Conservation (phyloP, 2,797 vertebrate genomes). For the Craterocephalus amniculus region DNA sequence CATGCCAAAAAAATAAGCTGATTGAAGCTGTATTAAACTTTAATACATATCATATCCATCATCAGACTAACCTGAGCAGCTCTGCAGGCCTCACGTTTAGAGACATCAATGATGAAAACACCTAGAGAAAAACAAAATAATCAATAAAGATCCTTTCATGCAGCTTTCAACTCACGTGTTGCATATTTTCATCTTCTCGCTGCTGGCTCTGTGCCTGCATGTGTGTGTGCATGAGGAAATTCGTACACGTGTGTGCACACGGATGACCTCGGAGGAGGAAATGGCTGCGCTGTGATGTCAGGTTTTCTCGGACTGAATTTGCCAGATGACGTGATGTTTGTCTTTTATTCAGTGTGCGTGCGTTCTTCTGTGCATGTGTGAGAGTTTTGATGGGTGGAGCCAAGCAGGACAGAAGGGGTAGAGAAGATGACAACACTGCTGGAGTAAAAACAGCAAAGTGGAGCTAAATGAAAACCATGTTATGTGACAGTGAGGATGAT, state of each 20-base stretch:
- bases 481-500: not conserved
- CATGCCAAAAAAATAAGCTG: not conserved
- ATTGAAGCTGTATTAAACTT: no score
- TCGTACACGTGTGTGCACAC: not conserved
- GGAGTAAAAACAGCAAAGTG: slow-evolving; percentile 26
- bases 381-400: slow-evolving; percentile 9
- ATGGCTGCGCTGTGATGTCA: slow-evolving; percentile 49
- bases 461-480: slow-evolving; percentile 9
- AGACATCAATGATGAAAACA: slow-evolving; percentile 3
- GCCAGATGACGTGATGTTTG: slow-evolving; percentile 47
- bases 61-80: slow-evolving; percentile 20
- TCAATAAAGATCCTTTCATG: not conserved
- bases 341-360: slow-evolving; percentile 4
- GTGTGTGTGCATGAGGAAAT: not conserved
- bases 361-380: not conserved
- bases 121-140: not conserved
- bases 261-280: slow-evolving; percentile 60
- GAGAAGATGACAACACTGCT: not conserved
- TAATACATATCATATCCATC: not conserved
- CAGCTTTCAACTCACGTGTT: not conserved
- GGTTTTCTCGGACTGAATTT: slow-evolving; percentile 43
- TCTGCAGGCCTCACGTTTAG: slow-evolving; percentile 8
- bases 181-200: not conserved
- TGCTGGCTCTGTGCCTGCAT: not conserved
- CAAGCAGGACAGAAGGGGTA: not conserved